Evolutionary conservation across 2,113 vertebrate species (phyloP).

Genomic region (Oreochromis niloticus): DNA sequence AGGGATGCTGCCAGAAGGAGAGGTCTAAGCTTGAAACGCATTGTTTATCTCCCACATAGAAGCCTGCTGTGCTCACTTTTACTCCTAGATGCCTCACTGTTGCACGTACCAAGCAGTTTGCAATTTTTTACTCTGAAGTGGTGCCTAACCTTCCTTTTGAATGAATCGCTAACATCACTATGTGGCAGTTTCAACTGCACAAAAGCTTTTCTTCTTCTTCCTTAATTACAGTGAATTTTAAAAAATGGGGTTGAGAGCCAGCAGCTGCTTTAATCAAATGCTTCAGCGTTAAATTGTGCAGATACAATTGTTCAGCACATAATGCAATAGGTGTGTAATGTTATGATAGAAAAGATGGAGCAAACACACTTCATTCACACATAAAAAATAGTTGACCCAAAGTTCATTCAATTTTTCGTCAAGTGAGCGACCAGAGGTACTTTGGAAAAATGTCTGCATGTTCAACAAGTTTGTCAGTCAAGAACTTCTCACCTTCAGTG

Average conservation of each 20-base stretch:
- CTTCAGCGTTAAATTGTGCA: not conserved
- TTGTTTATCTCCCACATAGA: not conserved
- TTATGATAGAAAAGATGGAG: not conserved
- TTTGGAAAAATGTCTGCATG: not conserved
- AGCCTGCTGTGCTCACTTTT: not conserved
- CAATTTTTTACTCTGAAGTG: not conserved
- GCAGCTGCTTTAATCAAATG: not conserved
- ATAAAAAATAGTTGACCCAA: not conserved
- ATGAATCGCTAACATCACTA: not conserved
- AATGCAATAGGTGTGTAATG: not conserved
- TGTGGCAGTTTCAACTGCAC: not conserved
- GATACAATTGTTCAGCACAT: not conserved
- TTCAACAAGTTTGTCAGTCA: not conserved
- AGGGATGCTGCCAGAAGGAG: not conserved
- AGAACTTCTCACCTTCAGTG: not conserved
- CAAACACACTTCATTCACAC: not conserved
- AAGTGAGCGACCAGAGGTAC: not conserved
- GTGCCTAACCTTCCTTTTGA: not conserved
- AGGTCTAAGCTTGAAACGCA: not conserved
- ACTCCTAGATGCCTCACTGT: not conserved
- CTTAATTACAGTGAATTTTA: not conserved
- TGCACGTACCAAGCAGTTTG: not conserved
- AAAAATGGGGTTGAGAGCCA: not conserved
- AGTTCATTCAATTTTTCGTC: not conserved
- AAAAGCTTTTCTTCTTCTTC: not conserved